phyloP scores from a whole-genome alignment of 2,888 invertebrate genomes.

The Venustoraphidia nigricollis region DNA sequence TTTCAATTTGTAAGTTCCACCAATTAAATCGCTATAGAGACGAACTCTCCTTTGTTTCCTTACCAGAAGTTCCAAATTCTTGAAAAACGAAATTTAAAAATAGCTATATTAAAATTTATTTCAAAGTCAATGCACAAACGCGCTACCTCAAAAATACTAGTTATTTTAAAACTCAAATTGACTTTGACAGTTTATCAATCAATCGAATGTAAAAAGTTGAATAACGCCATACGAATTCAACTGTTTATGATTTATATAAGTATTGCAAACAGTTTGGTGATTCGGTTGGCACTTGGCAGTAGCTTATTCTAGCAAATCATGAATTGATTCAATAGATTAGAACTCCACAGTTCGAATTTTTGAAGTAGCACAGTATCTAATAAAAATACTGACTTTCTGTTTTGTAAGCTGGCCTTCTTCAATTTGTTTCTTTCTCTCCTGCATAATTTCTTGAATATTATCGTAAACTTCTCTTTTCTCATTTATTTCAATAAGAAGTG shows the following conservation, averaged over 20 bases:
- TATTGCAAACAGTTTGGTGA: no score
- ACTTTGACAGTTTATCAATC: no score
- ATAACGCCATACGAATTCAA: no score
- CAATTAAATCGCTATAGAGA: slow-evolving; percentile 36
- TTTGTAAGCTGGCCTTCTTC: slow-evolving; percentile 4
- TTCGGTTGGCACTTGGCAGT: no score
- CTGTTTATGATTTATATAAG: no score
- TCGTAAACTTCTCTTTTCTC: slow-evolving; percentile 17
- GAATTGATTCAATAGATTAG: no score
- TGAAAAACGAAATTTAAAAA: slow-evolving; percentile 11
- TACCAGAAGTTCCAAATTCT: slow-evolving; percentile 44
- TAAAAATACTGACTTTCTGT: slow-evolving; percentile 3
- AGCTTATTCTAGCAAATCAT: no score
- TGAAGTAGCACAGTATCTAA: neutral
- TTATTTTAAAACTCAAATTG: no score
- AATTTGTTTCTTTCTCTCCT: slow-evolving; percentile 18
- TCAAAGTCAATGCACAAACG: no score
- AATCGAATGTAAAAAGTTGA: no score
- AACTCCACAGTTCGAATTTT: slow-evolving; percentile 1
- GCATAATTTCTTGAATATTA: slow-evolving; percentile 18
- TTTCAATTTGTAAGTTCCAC: slow-evolving; percentile 17
- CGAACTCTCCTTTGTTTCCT: slow-evolving; percentile 53
- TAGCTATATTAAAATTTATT: no score
- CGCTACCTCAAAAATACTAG: no score
- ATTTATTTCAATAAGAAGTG: slow-evolving; percentile 18